Base-by-base conservation (phyloP, 2,113 vertebrate species). In the Empidonax alnorum region DNA sequence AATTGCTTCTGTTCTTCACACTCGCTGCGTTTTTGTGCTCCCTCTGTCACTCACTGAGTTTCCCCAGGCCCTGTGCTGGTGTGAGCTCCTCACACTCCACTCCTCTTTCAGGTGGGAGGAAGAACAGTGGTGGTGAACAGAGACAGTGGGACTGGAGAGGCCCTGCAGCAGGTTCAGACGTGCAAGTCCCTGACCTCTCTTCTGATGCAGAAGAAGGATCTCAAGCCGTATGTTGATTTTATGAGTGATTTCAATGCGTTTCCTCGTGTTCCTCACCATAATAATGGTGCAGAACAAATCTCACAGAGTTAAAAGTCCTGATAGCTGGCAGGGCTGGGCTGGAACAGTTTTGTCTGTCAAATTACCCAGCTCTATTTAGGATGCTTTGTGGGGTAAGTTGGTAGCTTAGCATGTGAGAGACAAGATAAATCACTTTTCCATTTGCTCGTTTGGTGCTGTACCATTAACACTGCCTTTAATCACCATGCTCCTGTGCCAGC, bases 41-140 rank as follows among this genome's bases (percentile, higher is more conserved):
- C 5, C 27, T 55, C 3, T 72, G 56, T 28, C 56, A 11, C 4
- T 24, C 20, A 10, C 2, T 52, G 78, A 79, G 42, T 73, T 83
- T 39, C 46, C 41, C 37, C 53, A 68, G 41, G 24, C n/a, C 18
- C 30, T 66, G 37, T 73, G 49, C 90, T 73, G 78, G 20, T 71
- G n/a, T 59, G 56, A 81, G 50, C 44, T 71, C 2, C 76, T 92
- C 61, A 47, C 30, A 31, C 12, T 13, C 7, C 9, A 7, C n/a
- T 71, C 53, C 72, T 77, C 68, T 93, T 96, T 84, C 96, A 99
- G 99, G 96, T 61, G 98, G 97, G 82, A 95, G 87, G 96, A 99
- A 98, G 96, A 98, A 97, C 87, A 94, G 84, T 52, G 86, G 90
- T 84, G 95, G 74, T 7, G 98, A 98, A 74, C 93, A 96, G 73